Base-by-base conservation (phyloP, 1,140 invertebrate species). In the Popillia japonica region DNA sequence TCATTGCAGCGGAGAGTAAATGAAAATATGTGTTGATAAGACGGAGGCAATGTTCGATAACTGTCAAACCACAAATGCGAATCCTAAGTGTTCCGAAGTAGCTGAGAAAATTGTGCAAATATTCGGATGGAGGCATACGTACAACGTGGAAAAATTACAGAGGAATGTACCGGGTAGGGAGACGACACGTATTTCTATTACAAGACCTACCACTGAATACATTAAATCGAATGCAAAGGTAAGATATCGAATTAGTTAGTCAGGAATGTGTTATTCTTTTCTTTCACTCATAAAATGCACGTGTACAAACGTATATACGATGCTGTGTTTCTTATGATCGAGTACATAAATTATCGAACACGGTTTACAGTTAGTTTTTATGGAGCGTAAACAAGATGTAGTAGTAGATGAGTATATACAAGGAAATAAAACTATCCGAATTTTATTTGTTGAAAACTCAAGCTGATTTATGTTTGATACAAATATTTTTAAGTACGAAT, bases 61-160 rank as follows among this genome's bases (percentile, higher is more conserved):
- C 74, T 87, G 86, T 77, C 84, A 86, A 59, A 81, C 83, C 3
- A 80, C 83, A 72, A 83, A 81, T 72, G 79, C 86, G 82, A 86
- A 87, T 83, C 84, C 86, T 22, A 89, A 88, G 81, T 91, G 91
- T 83, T 87, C 89, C 64, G 90, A 90, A 79, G 90, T 93, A 79
- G 92, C 92, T 8, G 92, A 93, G 83, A 94, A 94, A 86, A 81
- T 94, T 78, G 90, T 92, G 81, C 89, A 92, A 75, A 85, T 94
- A 61, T 93, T 94, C 81, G 91, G 92, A 48, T 94, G 93, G 92
- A 88, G 92, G 79, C 92, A 94, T 83, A 93, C 92, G 42, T 94
- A 94, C 85, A 91, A 93, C 73, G 92, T 94, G 78, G 90, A 93
- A 82, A 92, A 93, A 82, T 87, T 92, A 78, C 93, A 94, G 82